Evolutionary conservation across 1,140 invertebrate genomes (phyloP).

Genomic region (Danaus melanippus): DNA sequence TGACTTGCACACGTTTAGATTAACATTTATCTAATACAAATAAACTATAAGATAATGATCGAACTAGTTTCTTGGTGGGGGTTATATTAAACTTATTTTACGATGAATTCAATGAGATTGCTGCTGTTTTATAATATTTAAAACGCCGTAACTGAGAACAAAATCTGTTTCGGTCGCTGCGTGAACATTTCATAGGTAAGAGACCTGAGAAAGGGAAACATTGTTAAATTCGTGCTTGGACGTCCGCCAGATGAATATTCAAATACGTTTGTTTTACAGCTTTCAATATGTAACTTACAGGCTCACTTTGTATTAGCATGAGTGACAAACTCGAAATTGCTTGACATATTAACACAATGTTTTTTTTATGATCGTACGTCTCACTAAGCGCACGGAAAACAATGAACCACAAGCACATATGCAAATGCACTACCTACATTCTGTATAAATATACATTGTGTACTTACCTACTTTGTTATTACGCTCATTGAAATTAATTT

Average conservation of each 20-base stretch:
- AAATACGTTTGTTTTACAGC: constrained; percentile 20
- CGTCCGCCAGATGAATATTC: constrained; percentile 37
- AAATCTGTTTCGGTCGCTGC: no score
- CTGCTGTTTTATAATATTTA: no score
- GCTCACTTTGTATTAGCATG: no score
- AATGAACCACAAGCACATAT: no score
- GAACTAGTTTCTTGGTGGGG: constrained; percentile 9
- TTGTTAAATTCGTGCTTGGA: constrained; percentile 29
- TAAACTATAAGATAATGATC: constrained; percentile 12
- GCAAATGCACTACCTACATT: no score
- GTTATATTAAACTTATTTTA: constrained; percentile 6
- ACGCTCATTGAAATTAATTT: constrained; percentile 22
- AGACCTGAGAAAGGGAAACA: constrained; percentile 19
- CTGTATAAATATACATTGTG: constrained; percentile 2
- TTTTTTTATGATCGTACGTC: no score
- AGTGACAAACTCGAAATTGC: no score
- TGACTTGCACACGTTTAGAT: constrained; percentile 14
- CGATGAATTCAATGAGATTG: no score
- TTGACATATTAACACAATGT: no score
- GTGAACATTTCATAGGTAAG: constrained; percentile 5
- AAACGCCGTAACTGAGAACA: no score
- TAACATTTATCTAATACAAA: constrained; percentile 15
- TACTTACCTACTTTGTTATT: constrained; percentile 19
- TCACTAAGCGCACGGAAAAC: no score
- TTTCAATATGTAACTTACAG: background rate